Percentiles rank a stretch among this genome's conserved stretches.
These are phyloP conservation scores for Palythoa heliodiscus DNA, from an alignment of 92 coral and sea anemone species.

Conservation along the genomic window DNA sequence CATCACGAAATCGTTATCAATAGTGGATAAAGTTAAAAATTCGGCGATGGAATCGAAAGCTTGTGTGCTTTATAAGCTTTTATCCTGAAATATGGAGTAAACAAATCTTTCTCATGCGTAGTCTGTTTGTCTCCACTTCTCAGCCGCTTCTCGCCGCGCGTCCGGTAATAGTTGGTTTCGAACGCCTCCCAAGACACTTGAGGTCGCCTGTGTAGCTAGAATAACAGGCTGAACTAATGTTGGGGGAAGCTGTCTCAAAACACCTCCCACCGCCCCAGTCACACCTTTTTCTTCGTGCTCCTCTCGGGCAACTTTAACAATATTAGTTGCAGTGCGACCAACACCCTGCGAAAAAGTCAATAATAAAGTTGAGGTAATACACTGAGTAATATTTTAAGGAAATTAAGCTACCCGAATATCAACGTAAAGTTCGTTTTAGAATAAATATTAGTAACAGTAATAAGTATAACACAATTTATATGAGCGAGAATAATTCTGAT, in stretches of 20 bases:
- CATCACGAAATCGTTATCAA: too few species aligned
- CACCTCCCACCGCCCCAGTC: conserved; percentile 99
- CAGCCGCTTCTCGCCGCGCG: conserved; percentile 97
- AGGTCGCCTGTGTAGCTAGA: conserved; percentile 97
- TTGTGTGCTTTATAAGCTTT: too few species aligned
- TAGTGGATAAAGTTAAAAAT: too few species aligned
- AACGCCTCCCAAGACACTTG: conserved; percentile 98
- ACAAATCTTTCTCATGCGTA: background rate
- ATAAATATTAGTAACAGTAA: too few species aligned
- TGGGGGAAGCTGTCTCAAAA: conserved; percentile 94
- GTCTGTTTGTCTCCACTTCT: conserved; percentile 85
- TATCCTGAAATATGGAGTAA: background rate
- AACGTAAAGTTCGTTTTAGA: too few species aligned
- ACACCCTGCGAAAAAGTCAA: conserved; percentile 69
- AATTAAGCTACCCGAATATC: too few species aligned
- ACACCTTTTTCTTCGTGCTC: conserved; percentile 97
- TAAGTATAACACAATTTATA: too few species aligned
- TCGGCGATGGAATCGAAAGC: too few species aligned
- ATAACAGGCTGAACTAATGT: conserved; percentile 97
- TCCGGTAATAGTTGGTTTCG: conserved; percentile 97
- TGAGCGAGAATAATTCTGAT: too few species aligned
- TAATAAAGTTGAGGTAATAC: too few species aligned
- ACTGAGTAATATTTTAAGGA: too few species aligned
- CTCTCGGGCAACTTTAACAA: conserved; percentile 95
- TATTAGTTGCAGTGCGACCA: conserved; percentile 90